These are phyloP conservation scores for Uromys caudimaculatus DNA, from an alignment of 2,797 vertebrate genomes.

Conservation along the genomic window DNA sequence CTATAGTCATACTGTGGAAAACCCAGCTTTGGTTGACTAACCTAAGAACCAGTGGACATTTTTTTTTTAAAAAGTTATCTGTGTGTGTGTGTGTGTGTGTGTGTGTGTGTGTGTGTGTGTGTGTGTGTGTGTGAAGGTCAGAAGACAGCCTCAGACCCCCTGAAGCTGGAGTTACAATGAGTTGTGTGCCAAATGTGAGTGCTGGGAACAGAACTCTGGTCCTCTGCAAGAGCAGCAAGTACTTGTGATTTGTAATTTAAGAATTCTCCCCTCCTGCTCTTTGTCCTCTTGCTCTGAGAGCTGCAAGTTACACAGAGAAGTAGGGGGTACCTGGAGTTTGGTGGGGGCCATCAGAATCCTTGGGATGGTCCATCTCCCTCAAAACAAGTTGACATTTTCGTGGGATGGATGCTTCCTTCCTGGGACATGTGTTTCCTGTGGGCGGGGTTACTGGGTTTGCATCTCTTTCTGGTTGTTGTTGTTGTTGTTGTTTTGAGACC, in stretches of 20 bases:
- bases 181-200: background rate
- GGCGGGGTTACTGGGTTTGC: too few species aligned
- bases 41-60: background rate
- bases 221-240: background rate
- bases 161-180: background rate
- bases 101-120: background rate
- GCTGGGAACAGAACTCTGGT: background rate
- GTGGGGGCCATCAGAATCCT: background rate
- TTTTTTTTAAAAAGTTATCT: too few species aligned
- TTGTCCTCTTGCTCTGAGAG: background rate
- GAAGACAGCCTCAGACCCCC: background rate
- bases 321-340: background rate
- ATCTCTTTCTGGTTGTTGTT: background rate
- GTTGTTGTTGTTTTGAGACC: background rate
- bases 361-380: background rate
- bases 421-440: background rate
- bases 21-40: background rate
- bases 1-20: background rate
- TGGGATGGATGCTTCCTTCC: background rate
- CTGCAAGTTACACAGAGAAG: background rate
- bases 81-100: background rate
- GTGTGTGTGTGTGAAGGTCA: too few species aligned
- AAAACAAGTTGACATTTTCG: background rate
- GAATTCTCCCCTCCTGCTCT: background rate
- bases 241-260: constrained; percentile 10